Conservation (phyloP, 2,888 invertebrate genomes). For the Drepana falcataria region DNA sequence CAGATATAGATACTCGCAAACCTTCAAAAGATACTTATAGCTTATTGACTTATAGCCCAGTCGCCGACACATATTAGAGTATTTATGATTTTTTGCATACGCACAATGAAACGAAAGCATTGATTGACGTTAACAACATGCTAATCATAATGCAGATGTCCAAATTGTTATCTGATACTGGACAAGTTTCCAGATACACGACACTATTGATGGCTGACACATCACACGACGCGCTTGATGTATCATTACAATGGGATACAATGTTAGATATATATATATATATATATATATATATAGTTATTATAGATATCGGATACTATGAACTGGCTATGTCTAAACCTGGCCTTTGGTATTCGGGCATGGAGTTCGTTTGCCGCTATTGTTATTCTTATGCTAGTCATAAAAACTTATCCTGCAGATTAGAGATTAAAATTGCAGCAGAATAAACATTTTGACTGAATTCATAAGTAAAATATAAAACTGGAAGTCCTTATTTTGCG, state of each 20-base stretch:
- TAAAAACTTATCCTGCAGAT: slow-evolving; percentile 36
- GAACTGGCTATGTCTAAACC: slow-evolving; percentile 46
- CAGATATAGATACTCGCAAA: slow-evolving; percentile 28
- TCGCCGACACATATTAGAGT: slow-evolving; percentile 31
- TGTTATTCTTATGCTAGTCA: slow-evolving; percentile 35
- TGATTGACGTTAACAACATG: slow-evolving; percentile 60
- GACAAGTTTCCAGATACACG: slow-evolving; percentile 50
- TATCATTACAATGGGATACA: slow-evolving; percentile 52
- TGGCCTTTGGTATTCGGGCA: slow-evolving; percentile 44
- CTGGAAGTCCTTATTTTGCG: slow-evolving; percentile 19
- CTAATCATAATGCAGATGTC: slow-evolving; percentile 61
- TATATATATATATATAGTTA: no score
- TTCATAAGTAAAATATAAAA: slow-evolving; percentile 31
- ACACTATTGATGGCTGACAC: slow-evolving; percentile 54
- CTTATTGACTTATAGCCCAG: slow-evolving; percentile 21
- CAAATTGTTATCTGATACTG: slow-evolving; percentile 64
- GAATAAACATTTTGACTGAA: slow-evolving; percentile 32
- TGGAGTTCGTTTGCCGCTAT: slow-evolving; percentile 53
- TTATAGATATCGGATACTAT: slow-evolving; percentile 49
- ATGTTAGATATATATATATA: no score
- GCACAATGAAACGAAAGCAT: slow-evolving; percentile 43
- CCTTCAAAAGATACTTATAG: slow-evolving; percentile 34
- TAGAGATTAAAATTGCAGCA: slow-evolving; percentile 38
- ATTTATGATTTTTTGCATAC: slow-evolving; percentile 34
- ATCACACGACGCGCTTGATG: slow-evolving; percentile 32